These are phyloP conservation scores for Cephus runcator DNA, from an alignment of 2,888 invertebrate genomes.

Conservation along the genomic window DNA sequence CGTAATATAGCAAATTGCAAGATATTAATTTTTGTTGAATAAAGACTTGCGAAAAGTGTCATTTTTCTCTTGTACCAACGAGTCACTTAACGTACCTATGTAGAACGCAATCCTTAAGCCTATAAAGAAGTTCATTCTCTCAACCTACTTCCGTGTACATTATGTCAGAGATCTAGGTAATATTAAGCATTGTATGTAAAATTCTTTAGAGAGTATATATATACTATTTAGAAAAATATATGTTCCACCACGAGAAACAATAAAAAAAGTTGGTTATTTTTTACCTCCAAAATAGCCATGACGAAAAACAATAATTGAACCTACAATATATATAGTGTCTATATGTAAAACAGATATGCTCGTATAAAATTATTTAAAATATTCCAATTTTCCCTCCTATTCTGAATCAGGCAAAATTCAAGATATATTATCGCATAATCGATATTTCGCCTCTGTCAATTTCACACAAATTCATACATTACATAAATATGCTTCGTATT, in stretches of 20 bases:
- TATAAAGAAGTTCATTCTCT: neutral
- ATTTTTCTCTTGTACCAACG: neutral
- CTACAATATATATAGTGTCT: neutral
- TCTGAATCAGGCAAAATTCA: neutral
- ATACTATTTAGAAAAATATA: neutral
- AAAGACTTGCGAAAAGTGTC: neutral
- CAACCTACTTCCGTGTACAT: neutral
- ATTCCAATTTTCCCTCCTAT: neutral
- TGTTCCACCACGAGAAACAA: neutral
- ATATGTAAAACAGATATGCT: neutral
- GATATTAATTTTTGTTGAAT: neutral
- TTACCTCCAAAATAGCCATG: neutral
- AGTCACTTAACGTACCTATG: neutral
- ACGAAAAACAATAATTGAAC: neutral
- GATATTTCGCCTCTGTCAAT: neutral
- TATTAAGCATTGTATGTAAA: neutral
- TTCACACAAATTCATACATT: too few species aligned
- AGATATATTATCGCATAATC: neutral
- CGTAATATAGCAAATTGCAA: neutral
- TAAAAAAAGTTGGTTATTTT: neutral
- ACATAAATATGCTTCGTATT: neutral
- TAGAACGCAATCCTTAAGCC: neutral
- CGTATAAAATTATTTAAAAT: neutral
- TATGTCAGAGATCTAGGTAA: neutral
- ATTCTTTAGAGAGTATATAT: neutral